phyloP scores from a whole-genome alignment of 2,113 vertebrate species.

The Pelmatolapia mariae region DNA sequence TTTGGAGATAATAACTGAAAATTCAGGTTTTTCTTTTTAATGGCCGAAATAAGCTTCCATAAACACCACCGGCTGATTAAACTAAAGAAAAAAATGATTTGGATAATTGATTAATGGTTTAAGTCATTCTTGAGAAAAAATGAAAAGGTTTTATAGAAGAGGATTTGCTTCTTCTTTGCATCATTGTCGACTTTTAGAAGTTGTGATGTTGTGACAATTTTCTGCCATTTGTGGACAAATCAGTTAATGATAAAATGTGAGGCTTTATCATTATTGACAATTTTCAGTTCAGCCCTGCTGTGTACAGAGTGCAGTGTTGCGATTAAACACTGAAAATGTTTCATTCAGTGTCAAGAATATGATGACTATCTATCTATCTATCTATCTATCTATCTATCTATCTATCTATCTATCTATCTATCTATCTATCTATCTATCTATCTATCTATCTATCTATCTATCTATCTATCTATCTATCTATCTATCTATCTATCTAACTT shows the following conservation, averaged over 20 bases:
- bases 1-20: background rate
- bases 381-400: too few relatives aligned
- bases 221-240: background rate
- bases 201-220: background rate
- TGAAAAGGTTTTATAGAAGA: background rate
- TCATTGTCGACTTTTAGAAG: background rate
- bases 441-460: too few relatives aligned
- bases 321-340: background rate
- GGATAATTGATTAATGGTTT: background rate
- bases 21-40: background rate
- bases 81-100: background rate
- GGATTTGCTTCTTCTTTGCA: background rate
- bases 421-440: too few relatives aligned
- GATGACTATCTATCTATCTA: too few relatives aligned
- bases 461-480: too few relatives aligned
- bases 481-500: too few relatives aligned
- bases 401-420: too few relatives aligned
- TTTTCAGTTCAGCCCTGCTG: background rate
- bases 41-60: background rate
- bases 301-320: background rate
- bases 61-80: background rate
- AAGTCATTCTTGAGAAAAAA: background rate
- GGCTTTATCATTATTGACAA: background rate
- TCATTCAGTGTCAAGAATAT: background rate
- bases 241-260: background rate